Conservation (phyloP, 2,888 invertebrate genomes). For the Coremacera marginata region DNA sequence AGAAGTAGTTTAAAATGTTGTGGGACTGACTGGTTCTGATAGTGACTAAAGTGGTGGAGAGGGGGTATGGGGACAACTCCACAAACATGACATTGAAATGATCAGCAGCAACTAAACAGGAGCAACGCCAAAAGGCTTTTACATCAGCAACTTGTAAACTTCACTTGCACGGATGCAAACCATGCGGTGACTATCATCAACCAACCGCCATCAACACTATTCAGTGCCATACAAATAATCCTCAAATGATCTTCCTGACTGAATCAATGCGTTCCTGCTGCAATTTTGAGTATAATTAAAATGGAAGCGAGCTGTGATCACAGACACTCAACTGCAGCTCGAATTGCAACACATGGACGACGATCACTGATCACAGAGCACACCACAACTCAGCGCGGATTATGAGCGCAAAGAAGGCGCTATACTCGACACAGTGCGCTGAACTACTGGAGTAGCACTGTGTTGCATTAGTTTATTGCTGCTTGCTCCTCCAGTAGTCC, state of each 20-base stretch:
- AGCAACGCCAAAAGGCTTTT: conserved; percentile 9
- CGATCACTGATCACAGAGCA: not conserved
- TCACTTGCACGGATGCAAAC: not conserved
- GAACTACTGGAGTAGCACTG: conserved; percentile 8
- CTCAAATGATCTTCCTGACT: not conserved
- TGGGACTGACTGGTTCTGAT: not conserved
- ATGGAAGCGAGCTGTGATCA: conserved; percentile 24
- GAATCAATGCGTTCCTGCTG: not conserved
- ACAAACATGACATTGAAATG: too few species aligned
- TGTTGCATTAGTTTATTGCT: conserved; percentile 5
- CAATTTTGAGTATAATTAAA: conserved; percentile 37
- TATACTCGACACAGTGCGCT: too few species aligned
- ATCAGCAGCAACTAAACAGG: not conserved
- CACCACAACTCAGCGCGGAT: not conserved
- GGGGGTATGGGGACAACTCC: too few species aligned
- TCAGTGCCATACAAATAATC: conserved; percentile 16
- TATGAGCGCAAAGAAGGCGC: not conserved
- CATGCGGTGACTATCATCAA: conserved; percentile 6
- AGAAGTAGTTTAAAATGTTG: not conserved
- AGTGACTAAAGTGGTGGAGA: not conserved
- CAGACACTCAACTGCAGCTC: conserved; percentile 10
- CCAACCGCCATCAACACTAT: not conserved
- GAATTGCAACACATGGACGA: not conserved
- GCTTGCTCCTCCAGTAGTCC: not conserved
- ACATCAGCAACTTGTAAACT: not conserved